A percentile compares a stretch with the other conserved stretches of the same genome.
Evolutionary conservation across 2,797 vertebrate species (phyloP).

Genomic region (Thripadectes ignobilis): DNA sequence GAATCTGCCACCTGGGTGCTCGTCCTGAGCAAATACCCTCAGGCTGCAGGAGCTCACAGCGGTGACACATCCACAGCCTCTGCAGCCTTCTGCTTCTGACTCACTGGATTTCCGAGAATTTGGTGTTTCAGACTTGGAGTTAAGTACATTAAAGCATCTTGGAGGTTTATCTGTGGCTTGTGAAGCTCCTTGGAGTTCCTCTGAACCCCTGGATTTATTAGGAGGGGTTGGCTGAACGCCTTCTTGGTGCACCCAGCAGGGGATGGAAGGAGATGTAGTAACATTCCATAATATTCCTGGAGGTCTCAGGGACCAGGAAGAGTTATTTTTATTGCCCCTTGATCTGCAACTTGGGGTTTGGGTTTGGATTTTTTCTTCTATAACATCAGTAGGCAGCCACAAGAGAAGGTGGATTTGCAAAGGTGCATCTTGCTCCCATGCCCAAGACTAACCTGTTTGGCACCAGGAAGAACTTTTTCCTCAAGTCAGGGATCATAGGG

Average conservation of each 20-base stretch:
- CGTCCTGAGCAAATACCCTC: neutral
- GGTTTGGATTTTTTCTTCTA: neutral
- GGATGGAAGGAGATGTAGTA: neutral
- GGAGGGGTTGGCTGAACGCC: neutral
- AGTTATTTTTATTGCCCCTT: neutral
- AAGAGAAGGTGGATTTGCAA: neutral
- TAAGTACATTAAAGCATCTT: neutral
- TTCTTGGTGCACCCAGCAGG: neutral
- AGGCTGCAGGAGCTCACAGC: neutral
- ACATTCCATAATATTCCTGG: neutral
- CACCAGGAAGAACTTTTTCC: neutral
- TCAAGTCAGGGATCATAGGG: neutral
- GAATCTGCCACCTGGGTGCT: neutral
- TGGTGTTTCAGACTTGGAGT: neutral
- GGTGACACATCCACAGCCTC: neutral
- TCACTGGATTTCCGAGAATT: neutral
- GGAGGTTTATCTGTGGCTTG: neutral
- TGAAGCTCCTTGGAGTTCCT: neutral
- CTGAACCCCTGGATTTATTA: neutral
- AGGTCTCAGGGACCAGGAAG: neutral
- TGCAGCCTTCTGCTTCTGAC: neutral
- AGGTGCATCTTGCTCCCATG: neutral
- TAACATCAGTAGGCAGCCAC: neutral
- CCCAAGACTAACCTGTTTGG: neutral
- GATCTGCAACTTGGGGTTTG: neutral